Conservation (phyloP, 2,888 invertebrate species). For the Odontocerum albicorne region DNA sequence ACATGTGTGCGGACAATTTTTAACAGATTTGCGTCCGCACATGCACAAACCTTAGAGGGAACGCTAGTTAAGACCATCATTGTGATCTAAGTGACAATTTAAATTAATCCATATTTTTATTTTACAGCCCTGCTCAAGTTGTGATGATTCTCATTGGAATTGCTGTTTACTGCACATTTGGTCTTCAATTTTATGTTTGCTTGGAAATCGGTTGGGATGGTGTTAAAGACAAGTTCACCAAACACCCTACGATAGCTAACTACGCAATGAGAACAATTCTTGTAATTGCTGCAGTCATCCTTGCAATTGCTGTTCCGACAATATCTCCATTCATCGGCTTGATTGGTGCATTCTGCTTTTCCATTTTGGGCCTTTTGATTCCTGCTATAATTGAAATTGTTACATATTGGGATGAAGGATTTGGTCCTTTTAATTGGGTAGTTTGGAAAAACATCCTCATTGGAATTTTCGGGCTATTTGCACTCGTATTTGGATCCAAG, state of each 20-base stretch:
- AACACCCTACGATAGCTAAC: constrained; percentile 70
- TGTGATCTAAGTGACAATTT: too few relatives aligned
- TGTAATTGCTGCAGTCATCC: constrained; percentile 66
- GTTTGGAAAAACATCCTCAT: constrained; percentile 80
- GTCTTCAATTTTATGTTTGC: constrained; percentile 96
- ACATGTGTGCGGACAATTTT: too few relatives aligned
- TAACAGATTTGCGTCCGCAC: too few relatives aligned
- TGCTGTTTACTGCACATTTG: constrained; percentile 93
- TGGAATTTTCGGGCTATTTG: constrained; percentile 73
- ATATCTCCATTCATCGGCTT: constrained; percentile 89
- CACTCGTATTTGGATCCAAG: constrained; percentile 79
- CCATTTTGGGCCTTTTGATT: constrained; percentile 84
- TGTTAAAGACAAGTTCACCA: constrained; percentile 72
- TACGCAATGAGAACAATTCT: constrained; percentile 72
- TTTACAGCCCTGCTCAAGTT: constrained; percentile 76
- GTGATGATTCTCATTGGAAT: constrained; percentile 85
- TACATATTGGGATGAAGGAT: constrained; percentile 84
- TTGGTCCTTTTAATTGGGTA: constrained; percentile 71
- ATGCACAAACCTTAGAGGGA: too few relatives aligned
- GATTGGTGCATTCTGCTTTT: constrained; percentile 92
- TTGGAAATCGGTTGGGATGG: constrained; percentile 88
- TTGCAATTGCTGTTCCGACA: constrained; percentile 86
- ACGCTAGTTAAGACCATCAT: too few relatives aligned
- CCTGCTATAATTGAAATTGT: constrained; percentile 85
- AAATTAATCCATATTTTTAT: too few relatives aligned